Conservation (phyloP, 1,140 invertebrate species). For the Plectrocnemia conspersa region DNA sequence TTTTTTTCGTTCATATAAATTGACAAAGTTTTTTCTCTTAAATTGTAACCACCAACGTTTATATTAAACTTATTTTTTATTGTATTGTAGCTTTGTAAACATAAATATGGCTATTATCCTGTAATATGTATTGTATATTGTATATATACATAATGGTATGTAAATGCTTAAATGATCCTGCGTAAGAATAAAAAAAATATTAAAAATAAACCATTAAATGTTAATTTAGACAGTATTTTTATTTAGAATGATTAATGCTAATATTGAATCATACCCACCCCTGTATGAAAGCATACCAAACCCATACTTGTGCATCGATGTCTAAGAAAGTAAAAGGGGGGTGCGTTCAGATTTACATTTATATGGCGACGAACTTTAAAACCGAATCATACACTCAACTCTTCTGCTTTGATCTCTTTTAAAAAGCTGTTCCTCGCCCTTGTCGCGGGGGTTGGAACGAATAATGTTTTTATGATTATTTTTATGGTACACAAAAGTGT, state of each 20-base stretch:
- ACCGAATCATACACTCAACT: conserved; percentile 28
- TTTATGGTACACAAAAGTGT: conserved; percentile 35
- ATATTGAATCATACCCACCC: neutral
- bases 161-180: too few species aligned
- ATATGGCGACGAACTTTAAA: conserved; percentile 29
- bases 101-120: too few species aligned
- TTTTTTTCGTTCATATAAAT: too few species aligned
- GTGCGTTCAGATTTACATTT: conserved; percentile 25
- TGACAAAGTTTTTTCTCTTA: too few species aligned
- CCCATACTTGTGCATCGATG: neutral
- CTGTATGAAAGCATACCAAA: neutral
- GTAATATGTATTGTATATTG: too few species aligned
- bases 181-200: neutral
- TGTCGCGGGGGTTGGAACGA: conserved; percentile 18
- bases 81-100: too few species aligned
- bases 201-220: neutral
- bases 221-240: neutral
- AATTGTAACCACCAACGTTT: too few species aligned
- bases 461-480: conserved; percentile 36
- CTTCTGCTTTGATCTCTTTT: conserved; percentile 31
- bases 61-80: too few species aligned
- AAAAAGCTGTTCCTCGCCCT: conserved; percentile 23
- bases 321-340: conserved; percentile 7
- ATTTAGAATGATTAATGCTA: neutral
- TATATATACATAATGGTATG: too few species aligned